Percentiles rank a stretch among this genome's conserved stretches.
phyloP scores from a whole-genome alignment of 2,888 invertebrate species.

The Protonemura montana region DNA sequence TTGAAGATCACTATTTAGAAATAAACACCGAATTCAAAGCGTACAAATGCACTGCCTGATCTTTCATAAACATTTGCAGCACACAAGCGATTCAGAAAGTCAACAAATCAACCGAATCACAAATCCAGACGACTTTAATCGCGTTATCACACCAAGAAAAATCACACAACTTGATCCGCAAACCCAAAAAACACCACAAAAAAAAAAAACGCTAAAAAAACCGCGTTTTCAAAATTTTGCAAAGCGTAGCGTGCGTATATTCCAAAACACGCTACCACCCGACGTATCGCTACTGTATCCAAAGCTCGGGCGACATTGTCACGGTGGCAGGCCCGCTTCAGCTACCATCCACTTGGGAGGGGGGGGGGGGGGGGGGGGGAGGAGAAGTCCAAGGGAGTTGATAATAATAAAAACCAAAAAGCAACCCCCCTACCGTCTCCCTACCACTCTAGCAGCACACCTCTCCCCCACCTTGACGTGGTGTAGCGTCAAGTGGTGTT shows the following conservation, averaged over 20 bases:
- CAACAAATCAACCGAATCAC: too few relatives aligned
- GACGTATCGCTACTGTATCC: conserved; percentile 7
- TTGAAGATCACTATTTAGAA: too few relatives aligned
- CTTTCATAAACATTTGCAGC: too few relatives aligned
- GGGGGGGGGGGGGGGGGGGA: conserved; percentile 38
- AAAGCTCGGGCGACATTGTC: not conserved
- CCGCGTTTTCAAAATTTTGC: not conserved
- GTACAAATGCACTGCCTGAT: too few relatives aligned
- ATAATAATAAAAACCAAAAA: conserved; percentile 49
- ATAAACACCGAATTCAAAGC: too few relatives aligned
- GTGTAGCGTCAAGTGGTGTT: not conserved
- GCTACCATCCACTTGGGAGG: conserved; percentile 38
- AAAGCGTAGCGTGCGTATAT: not conserved
- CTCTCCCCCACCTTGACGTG: not conserved
- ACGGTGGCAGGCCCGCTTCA: not conserved
- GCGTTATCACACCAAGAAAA: not conserved
- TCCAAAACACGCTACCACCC: conserved; percentile 12
- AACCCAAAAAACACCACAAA: not conserved
- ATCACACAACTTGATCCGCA: not conserved
- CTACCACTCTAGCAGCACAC: not conserved
- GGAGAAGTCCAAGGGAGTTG: conserved; percentile 43
- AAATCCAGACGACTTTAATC: too few relatives aligned
- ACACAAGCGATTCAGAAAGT: too few relatives aligned
- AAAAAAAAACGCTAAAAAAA: not conserved
- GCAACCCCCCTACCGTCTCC: conserved; percentile 20